These are phyloP conservation scores for Oncorhynchus masou DNA, from an alignment of 2,113 vertebrate genomes.

Conservation along the genomic window DNA sequence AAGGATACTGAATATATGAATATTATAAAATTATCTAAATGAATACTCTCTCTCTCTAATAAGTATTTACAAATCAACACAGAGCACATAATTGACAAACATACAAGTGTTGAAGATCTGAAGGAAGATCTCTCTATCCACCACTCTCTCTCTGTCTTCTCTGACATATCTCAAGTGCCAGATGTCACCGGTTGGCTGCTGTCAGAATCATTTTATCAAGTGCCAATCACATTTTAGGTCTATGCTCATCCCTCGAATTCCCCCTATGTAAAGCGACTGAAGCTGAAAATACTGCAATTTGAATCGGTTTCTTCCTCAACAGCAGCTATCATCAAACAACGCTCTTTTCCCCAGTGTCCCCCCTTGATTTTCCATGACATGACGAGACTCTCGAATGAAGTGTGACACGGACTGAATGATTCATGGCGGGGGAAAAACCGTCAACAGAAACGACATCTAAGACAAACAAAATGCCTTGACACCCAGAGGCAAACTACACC, in stretches of 20 bases:
- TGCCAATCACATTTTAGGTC: conserved; percentile 25
- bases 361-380: conserved; percentile 1
- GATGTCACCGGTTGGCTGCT: conserved; percentile 30
- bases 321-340: background rate
- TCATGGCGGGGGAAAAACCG: background rate
- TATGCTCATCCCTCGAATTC: background rate
- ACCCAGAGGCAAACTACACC: background rate
- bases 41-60: background rate
- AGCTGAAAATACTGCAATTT: background rate
- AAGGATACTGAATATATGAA: no score
- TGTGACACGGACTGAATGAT: background rate
- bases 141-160: background rate
- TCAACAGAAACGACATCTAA: background rate
- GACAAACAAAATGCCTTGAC: background rate
- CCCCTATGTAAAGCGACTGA: background rate
- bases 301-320: background rate
- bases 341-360: background rate
- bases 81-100: no score
- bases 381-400: background rate
- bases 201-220: conserved; percentile 41
- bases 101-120: background rate
- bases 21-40: no score
- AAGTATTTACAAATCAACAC: no score
- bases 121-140: background rate
- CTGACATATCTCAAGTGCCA: conserved; percentile 2